A percentile compares a stretch with the other conserved stretches of the same genome.
phyloP scores from a whole-genome alignment of 2,888 invertebrate species.

The Philhelius pedissequus region DNA sequence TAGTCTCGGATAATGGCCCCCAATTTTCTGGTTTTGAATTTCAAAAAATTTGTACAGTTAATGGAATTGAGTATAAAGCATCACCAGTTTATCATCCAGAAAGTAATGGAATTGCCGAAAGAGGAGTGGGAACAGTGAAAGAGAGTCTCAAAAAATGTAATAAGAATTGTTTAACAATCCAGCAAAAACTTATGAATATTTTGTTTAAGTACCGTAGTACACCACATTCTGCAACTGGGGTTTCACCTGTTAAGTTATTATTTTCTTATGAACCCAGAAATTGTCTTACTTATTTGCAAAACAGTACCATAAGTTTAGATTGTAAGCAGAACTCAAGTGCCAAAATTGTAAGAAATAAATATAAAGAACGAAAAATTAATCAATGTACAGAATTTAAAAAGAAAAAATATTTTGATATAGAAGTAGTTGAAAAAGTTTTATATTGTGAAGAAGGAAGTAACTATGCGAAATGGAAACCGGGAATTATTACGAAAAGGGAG shows the following conservation, averaged over 20 bases:
- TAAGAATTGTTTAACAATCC: background rate
- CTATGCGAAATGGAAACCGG: background rate
- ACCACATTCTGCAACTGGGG: conserved; percentile 16
- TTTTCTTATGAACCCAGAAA: background rate
- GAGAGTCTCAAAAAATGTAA: conserved; percentile 1
- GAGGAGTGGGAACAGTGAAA: conserved; percentile 16
- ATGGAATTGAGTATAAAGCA: conserved; percentile 22
- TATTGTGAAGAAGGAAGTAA: background rate
- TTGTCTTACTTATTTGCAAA: background rate
- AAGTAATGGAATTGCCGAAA: conserved; percentile 23
- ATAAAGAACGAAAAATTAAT: background rate
- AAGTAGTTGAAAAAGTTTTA: background rate
- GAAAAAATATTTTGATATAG: background rate
- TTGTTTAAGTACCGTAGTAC: conserved; percentile 16
- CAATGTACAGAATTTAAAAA: background rate
- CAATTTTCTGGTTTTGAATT: conserved; percentile 41
- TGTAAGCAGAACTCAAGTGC: background rate
- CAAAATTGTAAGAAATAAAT: background rate
- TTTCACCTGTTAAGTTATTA: conserved; percentile 25
- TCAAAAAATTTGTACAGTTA: conserved; percentile 23
- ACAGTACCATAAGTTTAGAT: background rate
- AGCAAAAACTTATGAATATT: background rate
- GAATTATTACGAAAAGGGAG: background rate
- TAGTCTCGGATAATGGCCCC: conserved; percentile 43
- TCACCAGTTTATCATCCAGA: conserved; percentile 40